phyloP scores from a whole-genome alignment of 2,888 invertebrate genomes.

The Augiades crinisus region DNA sequence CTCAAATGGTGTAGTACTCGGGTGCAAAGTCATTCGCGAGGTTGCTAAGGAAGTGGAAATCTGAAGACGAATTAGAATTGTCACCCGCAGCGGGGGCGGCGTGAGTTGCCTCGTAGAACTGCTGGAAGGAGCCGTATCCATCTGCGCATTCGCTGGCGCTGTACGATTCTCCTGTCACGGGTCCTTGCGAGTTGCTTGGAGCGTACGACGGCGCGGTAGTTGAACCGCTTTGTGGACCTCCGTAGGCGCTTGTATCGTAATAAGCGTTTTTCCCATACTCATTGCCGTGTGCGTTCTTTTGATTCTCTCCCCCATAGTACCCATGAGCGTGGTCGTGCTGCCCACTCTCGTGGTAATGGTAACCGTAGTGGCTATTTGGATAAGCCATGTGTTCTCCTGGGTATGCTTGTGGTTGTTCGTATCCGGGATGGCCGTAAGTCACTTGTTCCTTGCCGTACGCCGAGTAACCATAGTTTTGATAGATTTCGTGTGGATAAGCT shows the following conservation, averaged over 20 bases:
- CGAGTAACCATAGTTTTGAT: slow-evolving; percentile 77
- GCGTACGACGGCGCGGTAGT: slow-evolving; percentile 50
- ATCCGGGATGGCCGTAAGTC: slow-evolving; percentile 81
- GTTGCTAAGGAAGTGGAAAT: slow-evolving; percentile 96
- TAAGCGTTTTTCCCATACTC: slow-evolving; percentile 78
- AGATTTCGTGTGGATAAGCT: slow-evolving; percentile 73
- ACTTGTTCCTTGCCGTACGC: slow-evolving; percentile 77
- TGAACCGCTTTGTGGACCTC: slow-evolving; percentile 58
- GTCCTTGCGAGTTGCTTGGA: slow-evolving; percentile 43
- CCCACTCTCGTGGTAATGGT: slow-evolving; percentile 72
- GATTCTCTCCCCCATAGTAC: slow-evolving; percentile 71
- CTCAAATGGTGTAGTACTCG: slow-evolving; percentile 90
- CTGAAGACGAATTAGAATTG: slow-evolving; percentile 95
- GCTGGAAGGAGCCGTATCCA: slow-evolving; percentile 86
- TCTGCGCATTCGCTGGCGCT: slow-evolving; percentile 81
- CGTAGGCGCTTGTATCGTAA: slow-evolving; percentile 64
- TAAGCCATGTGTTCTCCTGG: slow-evolving; percentile 68
- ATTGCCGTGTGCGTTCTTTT: slow-evolving; percentile 72
- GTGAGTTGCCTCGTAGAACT: slow-evolving; percentile 84
- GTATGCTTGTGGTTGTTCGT: slow-evolving; percentile 72
- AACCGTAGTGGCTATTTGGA: slow-evolving; percentile 73
- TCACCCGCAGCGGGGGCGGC: slow-evolving; percentile 83
- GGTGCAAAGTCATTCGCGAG: slow-evolving; percentile 96
- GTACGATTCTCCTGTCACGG: slow-evolving; percentile 60
- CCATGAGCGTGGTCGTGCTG: slow-evolving; percentile 68